Evolutionary conservation across 2,888 invertebrate genomes (phyloP), one percentile per base, ranked within the genome.

Genomic region (Pristionchus mayeri): DNA sequence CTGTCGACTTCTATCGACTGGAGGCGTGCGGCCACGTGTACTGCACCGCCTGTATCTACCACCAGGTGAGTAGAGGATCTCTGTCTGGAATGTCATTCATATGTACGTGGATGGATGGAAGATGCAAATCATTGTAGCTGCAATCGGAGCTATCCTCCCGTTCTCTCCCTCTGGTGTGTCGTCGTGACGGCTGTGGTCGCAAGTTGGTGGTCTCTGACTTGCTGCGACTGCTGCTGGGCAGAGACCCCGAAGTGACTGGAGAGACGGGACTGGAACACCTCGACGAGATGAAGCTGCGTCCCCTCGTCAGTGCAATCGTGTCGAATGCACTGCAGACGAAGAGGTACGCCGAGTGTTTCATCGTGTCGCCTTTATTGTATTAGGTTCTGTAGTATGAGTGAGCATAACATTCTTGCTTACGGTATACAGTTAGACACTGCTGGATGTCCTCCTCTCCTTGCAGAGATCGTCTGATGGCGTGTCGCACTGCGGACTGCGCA

Each of bases 21-120:
- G 83, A 83, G 50, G 63, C 34, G 27, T 83, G 83, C n/a, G 83
- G 83, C 1, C 83, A 83, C 27, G 50, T 83, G 48, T 83, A 63
- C 52, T 83, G 83, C n/a, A 60, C 34, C 13, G 24, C 18, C 3
- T 83, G 83, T 30, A 63, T 83, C 44, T 44, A 63, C 48, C 67
- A 52, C 30, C 83, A 83, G 67, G 83, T 82, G 16, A 27, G n/a
- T n/a, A n/a, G n/a, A n/a, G n/a, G n/a, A n/a, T n/a, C n/a, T n/a
- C n/a, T n/a, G n/a, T n/a, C n/a, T n/a, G n/a, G n/a, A n/a, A n/a
- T n/a, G n/a, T n/a, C n/a, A n/a, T n/a, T n/a, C n/a, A n/a, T n/a
- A n/a, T n/a, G n/a, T n/a, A n/a, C n/a, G n/a, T n/a, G n/a, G n/a
- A n/a, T 9, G 21, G 4, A 54, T 18, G 21, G 54, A 13, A 21